These are phyloP conservation scores for Platichthys flesus DNA, from an alignment of 2,113 vertebrate genomes.

Conservation along the genomic window DNA sequence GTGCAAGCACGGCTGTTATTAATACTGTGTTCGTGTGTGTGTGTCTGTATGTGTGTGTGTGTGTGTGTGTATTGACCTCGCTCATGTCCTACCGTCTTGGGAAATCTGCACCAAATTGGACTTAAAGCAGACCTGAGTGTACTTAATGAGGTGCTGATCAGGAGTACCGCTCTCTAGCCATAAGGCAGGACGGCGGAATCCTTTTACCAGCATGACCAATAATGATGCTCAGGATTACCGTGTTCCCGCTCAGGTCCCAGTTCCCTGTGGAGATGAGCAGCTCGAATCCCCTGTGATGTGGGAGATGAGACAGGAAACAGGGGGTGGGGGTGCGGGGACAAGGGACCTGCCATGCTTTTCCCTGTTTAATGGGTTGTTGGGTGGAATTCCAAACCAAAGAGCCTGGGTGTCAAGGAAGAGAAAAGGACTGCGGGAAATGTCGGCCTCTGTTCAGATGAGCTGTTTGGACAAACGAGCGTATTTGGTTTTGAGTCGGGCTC, in stretches of 20 bases:
- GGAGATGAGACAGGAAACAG: conserved; percentile 42
- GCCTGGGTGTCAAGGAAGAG: not conserved
- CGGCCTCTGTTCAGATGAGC: too few species aligned
- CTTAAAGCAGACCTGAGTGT: conserved; percentile 67
- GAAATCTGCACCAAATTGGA: conserved; percentile 75
- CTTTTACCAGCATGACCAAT: conserved; percentile 36
- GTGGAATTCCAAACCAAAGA: conserved; percentile 2
- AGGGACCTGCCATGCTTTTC: not conserved
- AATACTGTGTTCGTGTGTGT: conserved; percentile 25
- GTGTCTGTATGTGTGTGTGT: conserved; percentile 13
- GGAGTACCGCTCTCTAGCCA: conserved; percentile 22
- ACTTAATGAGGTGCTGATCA: conserved; percentile 71
- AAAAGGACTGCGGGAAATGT: not conserved
- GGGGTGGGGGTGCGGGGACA: too few species aligned
- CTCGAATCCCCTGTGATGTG: conserved; percentile 40
- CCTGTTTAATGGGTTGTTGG: conserved; percentile 41
- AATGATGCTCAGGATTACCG: conserved; percentile 32
- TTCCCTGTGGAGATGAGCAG: conserved; percentile 26
- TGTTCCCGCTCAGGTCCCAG: conserved; percentile 33
- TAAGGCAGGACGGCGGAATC: not conserved
- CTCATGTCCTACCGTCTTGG: conserved; percentile 50
- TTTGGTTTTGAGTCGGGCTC: too few species aligned
- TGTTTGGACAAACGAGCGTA: too few species aligned
- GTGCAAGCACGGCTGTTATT: conserved; percentile 34
- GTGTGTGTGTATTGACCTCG: conserved; percentile 42